Evolutionary conservation across 2,113 vertebrate species (phyloP), one percentile per base, ranked within the genome.

Genomic region (Bothrops jararaca): DNA sequence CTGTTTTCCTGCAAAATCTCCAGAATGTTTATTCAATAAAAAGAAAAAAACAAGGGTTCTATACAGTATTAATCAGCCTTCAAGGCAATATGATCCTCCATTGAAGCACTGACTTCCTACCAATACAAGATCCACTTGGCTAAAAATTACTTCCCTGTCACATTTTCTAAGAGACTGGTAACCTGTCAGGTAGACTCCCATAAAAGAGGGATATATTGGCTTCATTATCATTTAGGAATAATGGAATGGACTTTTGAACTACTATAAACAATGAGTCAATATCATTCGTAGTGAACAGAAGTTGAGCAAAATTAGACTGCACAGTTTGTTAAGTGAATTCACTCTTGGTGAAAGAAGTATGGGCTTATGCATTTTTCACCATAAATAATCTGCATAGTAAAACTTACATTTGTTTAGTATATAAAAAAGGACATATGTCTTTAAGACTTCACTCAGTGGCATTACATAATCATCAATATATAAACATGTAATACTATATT

Each of bases 401-500:
- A 39, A 94, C 5, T 53, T 26, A 86, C 53, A 0, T 91, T 22
- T 80, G 86, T 48, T 52, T 0, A 89, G 0, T 45, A 53, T 53
- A 26, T 11, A 64, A 60, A 48, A 91, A 48, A 18, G 53, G 0
- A 6, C 20, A 7, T 5, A 0, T 86, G 92, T 29, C 0, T 0
- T 88, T 92, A 58, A 94, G 90, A 88, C 23, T 88, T 85, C 7
- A 1, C 74, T 90, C 42, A 11, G 26, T 0, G 91, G 18, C 57
- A 53, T 1, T 85, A 64, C 86, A 60, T 22, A 86, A n/a, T 93
- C 85, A 56, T 8, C 29, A 54, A 91, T 89, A 52, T 8, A 29
- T 0, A 92, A 92, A 0, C 26, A 64, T 0, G 0, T 89, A 52
- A 85, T 50, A 11, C 24, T 86, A 10, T n/a, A 54, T 60, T 88